Percentiles rank a stretch among this genome's conserved stretches.
Evolutionary conservation across 2,113 vertebrate genomes (phyloP).

Genomic region (Mustelus asterias): DNA sequence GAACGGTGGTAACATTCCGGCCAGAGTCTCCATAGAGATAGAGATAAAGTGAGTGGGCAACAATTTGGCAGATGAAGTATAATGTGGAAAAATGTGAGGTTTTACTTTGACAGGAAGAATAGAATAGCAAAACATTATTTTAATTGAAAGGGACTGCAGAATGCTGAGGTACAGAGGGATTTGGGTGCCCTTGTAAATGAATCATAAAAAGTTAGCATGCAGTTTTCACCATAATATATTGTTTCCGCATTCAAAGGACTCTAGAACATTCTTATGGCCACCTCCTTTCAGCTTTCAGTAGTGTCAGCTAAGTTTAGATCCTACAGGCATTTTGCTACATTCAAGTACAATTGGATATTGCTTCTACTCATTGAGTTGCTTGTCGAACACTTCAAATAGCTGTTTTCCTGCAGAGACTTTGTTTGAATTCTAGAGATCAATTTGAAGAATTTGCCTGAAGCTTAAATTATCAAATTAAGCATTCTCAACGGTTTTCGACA

Average conservation of each 20-base stretch:
- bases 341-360: neutral
- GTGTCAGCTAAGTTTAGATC: neutral
- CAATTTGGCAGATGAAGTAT: no score
- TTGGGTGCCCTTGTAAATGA: no score
- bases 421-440: neutral
- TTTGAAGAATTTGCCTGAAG: neutral
- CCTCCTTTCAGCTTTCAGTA: neutral
- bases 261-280: neutral
- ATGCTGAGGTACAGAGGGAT: no score
- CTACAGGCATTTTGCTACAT: neutral
- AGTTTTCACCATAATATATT: neutral
- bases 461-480: neutral
- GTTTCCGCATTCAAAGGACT: neutral
- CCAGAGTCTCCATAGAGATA: no score
- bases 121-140: no score
- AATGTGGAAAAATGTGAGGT: no score
- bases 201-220: no score
- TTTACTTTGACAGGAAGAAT: no score
- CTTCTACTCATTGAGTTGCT: neutral
- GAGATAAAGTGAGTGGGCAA: no score
- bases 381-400: neutral
- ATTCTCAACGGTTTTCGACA: neutral
- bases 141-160: no score
- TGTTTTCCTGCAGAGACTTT: neutral
- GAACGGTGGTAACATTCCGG: no score